Evolutionary conservation across 2,888 invertebrate genomes (phyloP).

Genomic region (Pristionchus maxplancki): DNA sequence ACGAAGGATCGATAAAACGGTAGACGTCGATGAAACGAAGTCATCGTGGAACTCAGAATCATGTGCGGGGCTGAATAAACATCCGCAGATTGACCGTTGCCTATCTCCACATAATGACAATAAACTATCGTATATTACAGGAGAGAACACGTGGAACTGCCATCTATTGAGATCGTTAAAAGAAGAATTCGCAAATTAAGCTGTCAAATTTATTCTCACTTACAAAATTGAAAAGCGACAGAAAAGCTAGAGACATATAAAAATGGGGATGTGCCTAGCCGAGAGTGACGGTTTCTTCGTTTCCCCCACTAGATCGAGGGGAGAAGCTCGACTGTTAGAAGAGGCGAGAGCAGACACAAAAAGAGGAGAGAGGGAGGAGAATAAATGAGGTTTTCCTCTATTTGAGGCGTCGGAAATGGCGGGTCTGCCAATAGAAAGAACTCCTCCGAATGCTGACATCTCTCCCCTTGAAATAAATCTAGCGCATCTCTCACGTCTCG

Average conservation of each 20-base stretch:
- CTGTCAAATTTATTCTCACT: no score
- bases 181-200: no score
- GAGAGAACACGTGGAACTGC: no score
- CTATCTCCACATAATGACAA: not conserved
- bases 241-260: no score
- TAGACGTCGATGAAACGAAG: not conserved
- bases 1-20: not conserved
- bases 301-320: slow-evolving; percentile 36
- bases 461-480: not conserved
- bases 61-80: not conserved
- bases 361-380: slow-evolving; percentile 18
- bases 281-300: slow-evolving; percentile 32
- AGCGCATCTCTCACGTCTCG: not conserved
- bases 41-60: not conserved
- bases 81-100: not conserved
- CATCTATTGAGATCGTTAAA: no score
- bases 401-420: slow-evolving; percentile 42
- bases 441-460: not conserved
- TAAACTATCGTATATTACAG: not conserved
- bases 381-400: slow-evolving; percentile 54
- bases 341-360: slow-evolving; percentile 46
- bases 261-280: not conserved
- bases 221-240: no score
- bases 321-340: slow-evolving; percentile 54
- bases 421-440: slow-evolving; percentile 46